Percentiles rank a stretch among this genome's conserved stretches.
These are phyloP conservation scores for Coenonympha glycerion DNA, from an alignment of 2,888 invertebrate genomes.

Conservation along the genomic window DNA sequence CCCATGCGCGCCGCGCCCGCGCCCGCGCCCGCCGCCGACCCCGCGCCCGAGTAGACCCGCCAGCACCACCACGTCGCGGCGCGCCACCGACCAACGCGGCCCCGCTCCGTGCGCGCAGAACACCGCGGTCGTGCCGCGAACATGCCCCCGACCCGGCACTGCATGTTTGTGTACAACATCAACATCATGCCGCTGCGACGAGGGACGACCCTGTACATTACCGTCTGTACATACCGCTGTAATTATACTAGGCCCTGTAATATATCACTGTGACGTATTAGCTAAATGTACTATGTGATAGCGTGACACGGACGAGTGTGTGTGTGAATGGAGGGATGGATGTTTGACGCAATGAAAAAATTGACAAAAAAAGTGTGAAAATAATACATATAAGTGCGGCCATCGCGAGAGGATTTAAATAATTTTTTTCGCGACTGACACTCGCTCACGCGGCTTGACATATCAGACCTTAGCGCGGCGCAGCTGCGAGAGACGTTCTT, in stretches of 20 bases:
- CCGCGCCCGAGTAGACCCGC: not conserved
- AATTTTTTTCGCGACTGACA: not conserved
- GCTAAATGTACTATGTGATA: slow-evolving; percentile 20
- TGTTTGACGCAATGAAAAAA: slow-evolving; percentile 8
- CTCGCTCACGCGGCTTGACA: not conserved
- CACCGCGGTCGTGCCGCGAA: too few species aligned
- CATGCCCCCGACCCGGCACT: too few species aligned
- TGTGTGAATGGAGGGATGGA: not conserved
- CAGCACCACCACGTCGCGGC: not conserved
- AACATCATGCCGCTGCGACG: too few species aligned
- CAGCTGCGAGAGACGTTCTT: too few species aligned
- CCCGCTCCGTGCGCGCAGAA: too few species aligned
- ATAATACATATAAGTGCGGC: slow-evolving; percentile 12
- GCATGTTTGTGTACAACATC: too few species aligned
- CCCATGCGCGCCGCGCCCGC: slow-evolving; percentile 76
- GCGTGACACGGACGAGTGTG: slow-evolving; percentile 10
- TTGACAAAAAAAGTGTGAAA: slow-evolving; percentile 2
- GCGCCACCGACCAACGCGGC: too few species aligned
- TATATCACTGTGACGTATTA: slow-evolving; percentile 1
- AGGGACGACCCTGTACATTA: too few species aligned
- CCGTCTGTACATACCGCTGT: not conserved
- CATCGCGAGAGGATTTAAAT: not conserved
- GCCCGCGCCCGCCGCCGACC: slow-evolving; percentile 25
- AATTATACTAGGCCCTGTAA: not conserved
- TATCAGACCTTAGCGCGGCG: not conserved